phyloP scores from a whole-genome alignment of 2,113 vertebrate species.

The Turnix velox region DNA sequence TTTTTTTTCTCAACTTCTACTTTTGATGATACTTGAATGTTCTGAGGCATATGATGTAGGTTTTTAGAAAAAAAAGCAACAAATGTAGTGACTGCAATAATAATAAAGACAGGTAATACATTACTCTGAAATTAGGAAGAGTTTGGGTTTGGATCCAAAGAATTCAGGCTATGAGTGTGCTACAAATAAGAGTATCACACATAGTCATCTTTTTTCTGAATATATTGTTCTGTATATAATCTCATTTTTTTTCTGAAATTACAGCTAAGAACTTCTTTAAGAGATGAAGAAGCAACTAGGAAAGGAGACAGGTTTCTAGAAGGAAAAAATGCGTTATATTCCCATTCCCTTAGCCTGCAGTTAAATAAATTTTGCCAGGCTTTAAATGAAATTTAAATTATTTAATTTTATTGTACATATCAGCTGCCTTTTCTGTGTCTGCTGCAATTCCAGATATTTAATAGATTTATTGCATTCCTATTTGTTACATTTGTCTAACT shows the following conservation, averaged over 20 bases:
- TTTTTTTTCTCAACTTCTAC: background rate
- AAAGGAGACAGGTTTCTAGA: background rate
- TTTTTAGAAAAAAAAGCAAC: background rate
- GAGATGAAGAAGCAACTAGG: background rate
- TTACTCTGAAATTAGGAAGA: background rate
- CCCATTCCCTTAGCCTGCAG: background rate
- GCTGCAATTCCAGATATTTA: background rate
- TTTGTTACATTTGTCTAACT: background rate
- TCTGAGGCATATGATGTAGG: background rate
- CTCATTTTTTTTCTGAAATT: background rate
- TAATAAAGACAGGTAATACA: background rate
- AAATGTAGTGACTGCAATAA: background rate
- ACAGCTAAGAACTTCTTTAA: background rate
- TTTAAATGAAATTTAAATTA: background rate
- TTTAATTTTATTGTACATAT: background rate
- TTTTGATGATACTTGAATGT: background rate
- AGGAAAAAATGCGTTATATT: background rate
- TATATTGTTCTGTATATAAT: background rate
- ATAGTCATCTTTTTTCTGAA: background rate
- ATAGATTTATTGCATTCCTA: background rate
- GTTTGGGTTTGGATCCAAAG: background rate
- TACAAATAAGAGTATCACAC: background rate
- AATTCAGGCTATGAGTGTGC: background rate
- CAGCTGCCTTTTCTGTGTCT: background rate
- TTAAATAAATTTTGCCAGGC: background rate